Evolutionary conservation across 2,888 invertebrate genomes (phyloP), one percentile per base, ranked within the genome.

Genomic region (Temnothorax rugatulus): DNA sequence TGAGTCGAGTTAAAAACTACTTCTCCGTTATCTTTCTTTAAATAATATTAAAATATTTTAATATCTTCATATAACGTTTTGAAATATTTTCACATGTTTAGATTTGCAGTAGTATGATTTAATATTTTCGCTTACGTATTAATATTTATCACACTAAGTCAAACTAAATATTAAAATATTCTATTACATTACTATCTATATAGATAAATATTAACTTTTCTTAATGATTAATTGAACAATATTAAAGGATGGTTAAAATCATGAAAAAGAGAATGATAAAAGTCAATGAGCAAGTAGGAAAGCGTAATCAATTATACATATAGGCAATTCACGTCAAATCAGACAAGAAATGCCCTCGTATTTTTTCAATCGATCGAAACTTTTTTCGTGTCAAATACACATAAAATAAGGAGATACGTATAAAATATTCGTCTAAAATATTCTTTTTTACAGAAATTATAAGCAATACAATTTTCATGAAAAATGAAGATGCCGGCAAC

Each of bases 221-320:
- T n/a, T 71, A 44, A 74, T 41, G 2, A 59, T 47, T 41, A 54
- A 73, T 41, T n/a, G 7, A 71, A 74, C 13, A 25, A 15, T 71
- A n/a, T 29, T 50, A 69, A 69, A 50, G 2, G 1, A 50, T n/a
- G 18, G 11, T n/a, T n/a, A 7, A 74, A 74, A 18, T 25, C 4
- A 25, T 68, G 7, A 54, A 38, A 9, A 71, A 38, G 38, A 15
- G 4, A 15, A 21, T 11, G 15, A 71, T 54, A 5, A 7, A 54
- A 15, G 11, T 4, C 3, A 18, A 50, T 25, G 29, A 21, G 5
- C 11, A 47, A 21, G 7, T 25, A 2, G 1, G 41, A 57, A 5
- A 25, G 4, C 2, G 9, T 54, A 38, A 73, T 57, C 4, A 34
- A 15, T 66, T 25, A 15, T 52, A 69, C 7, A 7, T 29, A 38